These are phyloP conservation scores for Buphagus erythrorhynchus DNA, from an alignment of 2,797 vertebrate species.

Conservation along the genomic window DNA sequence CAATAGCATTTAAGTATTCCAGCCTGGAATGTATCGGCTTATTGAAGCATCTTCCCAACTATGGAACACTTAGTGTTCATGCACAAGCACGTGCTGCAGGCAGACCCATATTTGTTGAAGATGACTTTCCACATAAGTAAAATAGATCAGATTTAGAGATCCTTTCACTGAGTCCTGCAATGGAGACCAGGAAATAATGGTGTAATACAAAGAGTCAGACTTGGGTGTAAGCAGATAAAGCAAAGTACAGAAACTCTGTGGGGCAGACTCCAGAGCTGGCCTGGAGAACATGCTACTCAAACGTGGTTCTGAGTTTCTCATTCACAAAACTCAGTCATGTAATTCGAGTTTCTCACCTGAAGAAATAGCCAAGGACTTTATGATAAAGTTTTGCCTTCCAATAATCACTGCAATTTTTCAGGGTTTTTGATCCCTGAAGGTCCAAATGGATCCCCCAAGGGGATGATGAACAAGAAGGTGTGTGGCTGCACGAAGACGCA, in stretches of 20 bases:
- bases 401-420: background rate
- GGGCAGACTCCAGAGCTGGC: background rate
- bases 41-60: background rate
- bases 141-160: background rate
- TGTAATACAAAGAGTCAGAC: background rate
- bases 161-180: background rate
- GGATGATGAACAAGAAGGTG: background rate
- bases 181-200: background rate
- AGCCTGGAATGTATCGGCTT: rapidly evolving
- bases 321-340: background rate
- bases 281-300: background rate
- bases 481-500: background rate
- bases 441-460: background rate
- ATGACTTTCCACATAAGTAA: background rate
- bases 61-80: background rate
- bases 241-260: background rate
- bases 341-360: background rate
- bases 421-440: background rate
- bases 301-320: background rate
- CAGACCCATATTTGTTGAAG: background rate
- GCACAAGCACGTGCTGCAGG: background rate
- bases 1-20: background rate
- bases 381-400: background rate
- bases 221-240: background rate
- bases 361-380: background rate